These are phyloP conservation scores for Heliconius erato DNA, from an alignment of 2,888 invertebrate species.

Conservation along the genomic window DNA sequence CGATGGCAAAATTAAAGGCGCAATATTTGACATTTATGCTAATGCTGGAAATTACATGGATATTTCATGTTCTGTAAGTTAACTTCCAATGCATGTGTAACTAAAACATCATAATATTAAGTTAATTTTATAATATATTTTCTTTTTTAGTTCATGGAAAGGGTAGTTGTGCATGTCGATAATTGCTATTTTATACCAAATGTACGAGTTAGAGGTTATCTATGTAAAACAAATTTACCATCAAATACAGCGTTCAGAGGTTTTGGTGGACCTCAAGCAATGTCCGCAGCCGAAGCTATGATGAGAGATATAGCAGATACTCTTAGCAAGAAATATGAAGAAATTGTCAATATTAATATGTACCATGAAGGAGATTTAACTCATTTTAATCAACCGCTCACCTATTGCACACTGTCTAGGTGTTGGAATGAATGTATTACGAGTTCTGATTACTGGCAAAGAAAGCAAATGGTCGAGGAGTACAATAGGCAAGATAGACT, in stretches of 20 bases:
- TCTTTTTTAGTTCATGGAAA: conserved; percentile 89
- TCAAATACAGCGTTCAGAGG: conserved; percentile 97
- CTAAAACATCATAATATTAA: not conserved
- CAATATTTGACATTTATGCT: conserved; percentile 87
- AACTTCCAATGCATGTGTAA: conserved; percentile 10
- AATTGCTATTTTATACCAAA: conserved; percentile 93
- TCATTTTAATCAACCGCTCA: conserved; percentile 91
- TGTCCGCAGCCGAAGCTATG: conserved; percentile 93
- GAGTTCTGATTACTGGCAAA: conserved; percentile 87
- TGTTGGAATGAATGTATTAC: conserved; percentile 93
- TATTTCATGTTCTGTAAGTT: conserved; percentile 88
- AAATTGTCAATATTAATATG: conserved; percentile 90
- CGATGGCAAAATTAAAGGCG: conserved; percentile 88
- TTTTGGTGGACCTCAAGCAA: conserved; percentile 96
- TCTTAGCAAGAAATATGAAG: conserved; percentile 87
- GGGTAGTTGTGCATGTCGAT: conserved; percentile 92
- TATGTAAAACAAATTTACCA: conserved; percentile 95
- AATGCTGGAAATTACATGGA: conserved; percentile 92
- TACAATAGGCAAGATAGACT: conserved; percentile 88
- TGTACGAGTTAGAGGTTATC: conserved; percentile 88
- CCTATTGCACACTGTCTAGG: conserved; percentile 88
- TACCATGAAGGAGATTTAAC: conserved; percentile 92
- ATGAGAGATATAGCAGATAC: conserved; percentile 91
- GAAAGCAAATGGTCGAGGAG: conserved; percentile 85
- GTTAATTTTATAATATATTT: not conserved